Evolutionary conservation across 2,888 invertebrate species (phyloP).

Genomic region (Mesochorus sp.): DNA sequence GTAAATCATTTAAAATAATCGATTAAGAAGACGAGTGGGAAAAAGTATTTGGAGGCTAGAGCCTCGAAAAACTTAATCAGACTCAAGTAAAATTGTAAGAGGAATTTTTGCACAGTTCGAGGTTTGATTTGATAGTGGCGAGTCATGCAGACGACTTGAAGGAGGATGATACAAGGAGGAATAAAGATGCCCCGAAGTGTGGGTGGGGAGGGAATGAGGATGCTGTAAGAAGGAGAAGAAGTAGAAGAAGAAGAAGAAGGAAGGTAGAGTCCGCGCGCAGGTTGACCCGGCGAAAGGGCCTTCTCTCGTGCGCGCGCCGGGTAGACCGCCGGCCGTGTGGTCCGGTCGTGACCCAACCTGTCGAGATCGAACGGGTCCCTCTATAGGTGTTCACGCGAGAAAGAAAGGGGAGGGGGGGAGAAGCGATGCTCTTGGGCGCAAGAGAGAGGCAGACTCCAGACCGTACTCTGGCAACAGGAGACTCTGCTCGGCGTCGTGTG

Average conservation of each 20-base stretch:
- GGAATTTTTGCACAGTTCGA: slow-evolving; percentile 48
- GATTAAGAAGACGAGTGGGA: no score
- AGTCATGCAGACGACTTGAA: slow-evolving; percentile 27
- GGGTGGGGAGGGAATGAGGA: slow-evolving; percentile 66
- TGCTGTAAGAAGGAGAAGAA: slow-evolving; percentile 23
- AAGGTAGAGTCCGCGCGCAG: slow-evolving; percentile 52
- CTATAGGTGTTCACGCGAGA: slow-evolving; percentile 55
- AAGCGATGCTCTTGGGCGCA: no score
- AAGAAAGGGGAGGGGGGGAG: slow-evolving; percentile 4
- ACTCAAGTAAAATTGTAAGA: no score
- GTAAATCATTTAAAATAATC: no score
- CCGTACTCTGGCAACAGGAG: slow-evolving; percentile 25
- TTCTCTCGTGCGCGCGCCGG: slow-evolving; percentile 38
- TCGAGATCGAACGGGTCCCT: slow-evolving; percentile 65
- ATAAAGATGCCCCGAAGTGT: slow-evolving; percentile 51
- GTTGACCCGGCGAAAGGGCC: slow-evolving; percentile 58
- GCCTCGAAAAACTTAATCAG: no score
- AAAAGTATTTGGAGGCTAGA: no score
- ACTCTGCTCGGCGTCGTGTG: slow-evolving; percentile 50
- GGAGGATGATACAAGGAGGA: slow-evolving; percentile 31
- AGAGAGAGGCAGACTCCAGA: neutral
- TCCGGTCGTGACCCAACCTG: slow-evolving; percentile 79
- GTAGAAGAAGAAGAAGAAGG: slow-evolving; percentile 21
- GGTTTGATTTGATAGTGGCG: slow-evolving; percentile 31
- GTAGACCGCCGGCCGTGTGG: slow-evolving; percentile 59